These are phyloP conservation scores for Phoxinus dragarum DNA, from an alignment of 2,797 vertebrate species.

Conservation along the genomic window DNA sequence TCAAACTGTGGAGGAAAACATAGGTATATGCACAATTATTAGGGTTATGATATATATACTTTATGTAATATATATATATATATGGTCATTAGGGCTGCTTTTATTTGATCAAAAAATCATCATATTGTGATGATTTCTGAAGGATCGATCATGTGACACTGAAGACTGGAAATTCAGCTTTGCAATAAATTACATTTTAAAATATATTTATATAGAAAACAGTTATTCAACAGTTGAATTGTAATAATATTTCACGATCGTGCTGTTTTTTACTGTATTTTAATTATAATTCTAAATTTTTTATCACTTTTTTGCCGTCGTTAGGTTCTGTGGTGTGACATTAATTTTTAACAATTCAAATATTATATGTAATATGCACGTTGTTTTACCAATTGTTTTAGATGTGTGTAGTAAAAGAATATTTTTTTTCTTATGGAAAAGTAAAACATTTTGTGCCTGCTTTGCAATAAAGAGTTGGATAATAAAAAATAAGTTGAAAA, in stretches of 20 bases:
- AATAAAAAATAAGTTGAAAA: neutral
- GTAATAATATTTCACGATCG: neutral
- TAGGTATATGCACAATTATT: neutral
- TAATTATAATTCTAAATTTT: neutral
- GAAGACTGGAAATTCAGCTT: neutral
- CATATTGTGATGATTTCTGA: neutral
- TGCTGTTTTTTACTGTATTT: too few relatives aligned
- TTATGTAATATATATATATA: neutral
- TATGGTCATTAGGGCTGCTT: neutral
- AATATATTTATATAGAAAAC: too few relatives aligned
- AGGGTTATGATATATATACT: neutral
- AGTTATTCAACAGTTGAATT: too few relatives aligned
- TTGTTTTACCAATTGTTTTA: neutral
- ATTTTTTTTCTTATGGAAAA: neutral
- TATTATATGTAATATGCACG: neutral
- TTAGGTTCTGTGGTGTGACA: neutral
- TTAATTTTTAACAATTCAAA: neutral
- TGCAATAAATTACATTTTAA: too few relatives aligned
- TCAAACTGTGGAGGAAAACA: conserved; percentile 67
- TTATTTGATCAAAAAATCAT: neutral
- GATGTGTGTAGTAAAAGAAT: neutral
- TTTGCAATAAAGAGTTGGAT: neutral
- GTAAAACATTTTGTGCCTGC: neutral
- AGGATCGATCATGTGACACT: neutral
- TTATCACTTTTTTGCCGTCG: neutral